Evolutionary conservation across 2,888 invertebrate genomes (phyloP), one percentile per base, ranked within the genome.

Genomic region (Himalopsyche kuldschensis): DNA sequence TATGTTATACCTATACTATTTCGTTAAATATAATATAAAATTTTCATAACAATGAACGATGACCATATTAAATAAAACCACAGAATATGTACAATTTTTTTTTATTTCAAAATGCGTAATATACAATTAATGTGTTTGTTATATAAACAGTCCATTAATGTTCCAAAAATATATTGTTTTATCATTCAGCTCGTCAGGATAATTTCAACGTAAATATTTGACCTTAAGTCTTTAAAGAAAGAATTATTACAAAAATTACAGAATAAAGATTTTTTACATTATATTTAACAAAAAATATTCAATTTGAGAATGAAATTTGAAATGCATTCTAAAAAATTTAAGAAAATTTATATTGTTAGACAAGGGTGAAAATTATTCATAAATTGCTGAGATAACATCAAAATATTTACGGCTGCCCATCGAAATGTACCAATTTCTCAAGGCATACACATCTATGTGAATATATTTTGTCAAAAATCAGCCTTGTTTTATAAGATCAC

Each of bases 51-150:
- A 8, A 35, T 1, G 35, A 5, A 5, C 8, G 10, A 8, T 8
- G 8, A 35, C 5, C 1, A 6, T 15, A 15, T 41, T 35, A 35
- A 41, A 15, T 41, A 41, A 41, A 41, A 41, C 41, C 11, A 41
- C 15, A 41, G 15, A 2, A 15, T 41, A 41, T 41, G 2, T 41
- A 41, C 15, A 41, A 15, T 41, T 15, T 41, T 41, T 41, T 41
- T 41, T 15, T 15, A 15, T 41, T 80, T 84, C 27, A 82, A 55
- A 55, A 80, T 84, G 84, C 79, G 77, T 81, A 82, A 63, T 77
- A 80, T 47, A 79, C n/a, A 78, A 84, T 81, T 35, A 80, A 48
- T n/a, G 82, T 79, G 69, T 63, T 81, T 48, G 75, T 76, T 76
- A 75, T 32, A 82, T 80, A 47, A 46, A n/a, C 30, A 75, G 46